Conservation (phyloP, 2,797 vertebrate genomes). For the Manis pentadactyla region DNA sequence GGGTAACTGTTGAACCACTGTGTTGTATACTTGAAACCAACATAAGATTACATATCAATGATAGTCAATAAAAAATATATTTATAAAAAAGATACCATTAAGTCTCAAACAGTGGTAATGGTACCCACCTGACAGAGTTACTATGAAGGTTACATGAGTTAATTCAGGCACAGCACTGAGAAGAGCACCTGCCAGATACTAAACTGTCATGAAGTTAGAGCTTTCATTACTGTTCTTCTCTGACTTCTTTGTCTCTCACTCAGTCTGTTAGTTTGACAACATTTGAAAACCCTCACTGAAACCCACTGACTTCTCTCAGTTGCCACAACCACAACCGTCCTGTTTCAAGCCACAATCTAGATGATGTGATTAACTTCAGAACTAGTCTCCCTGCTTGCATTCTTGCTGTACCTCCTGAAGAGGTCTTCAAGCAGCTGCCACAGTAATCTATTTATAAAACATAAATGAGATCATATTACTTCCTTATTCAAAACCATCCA, state of each 20-base stretch:
- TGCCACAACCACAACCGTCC: not conserved
- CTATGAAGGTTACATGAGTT: not conserved
- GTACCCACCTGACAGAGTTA: not conserved
- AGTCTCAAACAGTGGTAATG: not conserved
- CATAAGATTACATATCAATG: too few species aligned
- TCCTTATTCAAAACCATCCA: not conserved
- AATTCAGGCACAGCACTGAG: not conserved
- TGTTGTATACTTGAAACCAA: too few species aligned
- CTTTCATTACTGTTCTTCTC: not conserved
- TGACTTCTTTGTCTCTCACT: not conserved
- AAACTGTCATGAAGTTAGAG: not conserved
- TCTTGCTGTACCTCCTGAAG: not conserved
- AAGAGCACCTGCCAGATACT: not conserved
- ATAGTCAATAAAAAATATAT: too few species aligned
- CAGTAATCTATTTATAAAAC: not conserved
- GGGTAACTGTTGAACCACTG: too few species aligned
- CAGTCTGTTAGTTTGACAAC: not conserved
- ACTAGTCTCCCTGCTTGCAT: not conserved
- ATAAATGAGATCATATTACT: not conserved
- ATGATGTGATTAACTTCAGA: not conserved
- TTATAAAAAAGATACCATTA: too few species aligned
- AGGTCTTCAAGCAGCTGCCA: not conserved
- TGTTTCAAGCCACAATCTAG: not conserved
- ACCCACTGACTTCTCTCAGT: not conserved
- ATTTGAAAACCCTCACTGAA: not conserved